Conservation (phyloP, 2,113 vertebrate genomes). For the Danionella cerebrum region DNA sequence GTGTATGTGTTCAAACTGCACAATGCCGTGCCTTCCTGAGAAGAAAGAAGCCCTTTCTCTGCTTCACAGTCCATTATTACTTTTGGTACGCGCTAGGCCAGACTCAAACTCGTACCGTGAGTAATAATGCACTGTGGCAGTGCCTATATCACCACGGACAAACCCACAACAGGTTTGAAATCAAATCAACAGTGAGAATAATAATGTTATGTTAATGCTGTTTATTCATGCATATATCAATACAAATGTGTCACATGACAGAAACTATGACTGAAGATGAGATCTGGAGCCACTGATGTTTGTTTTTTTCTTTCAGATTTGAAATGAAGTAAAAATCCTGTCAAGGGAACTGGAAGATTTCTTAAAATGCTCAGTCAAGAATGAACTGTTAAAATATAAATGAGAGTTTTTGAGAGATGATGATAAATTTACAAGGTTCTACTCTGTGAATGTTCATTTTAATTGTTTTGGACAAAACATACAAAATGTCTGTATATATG, state of each 20-base stretch:
- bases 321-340: background rate
- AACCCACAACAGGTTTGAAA: background rate
- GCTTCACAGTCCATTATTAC: conserved; percentile 81
- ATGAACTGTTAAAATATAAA: too few relatives aligned
- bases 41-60: conserved; percentile 43
- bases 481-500: too few relatives aligned
- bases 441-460: too few relatives aligned
- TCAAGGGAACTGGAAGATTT: background rate
- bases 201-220: too few relatives aligned
- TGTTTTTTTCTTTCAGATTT: background rate
- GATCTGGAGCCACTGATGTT: background rate
- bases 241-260: background rate
- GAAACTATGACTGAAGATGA: background rate
- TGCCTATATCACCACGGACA: conserved; percentile 38
- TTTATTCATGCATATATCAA: too few relatives aligned
- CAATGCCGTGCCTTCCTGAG: background rate
- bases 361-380: background rate
- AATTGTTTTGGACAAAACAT: too few relatives aligned
- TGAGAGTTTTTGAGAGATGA: too few relatives aligned
- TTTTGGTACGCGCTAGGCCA: conserved; percentile 95
- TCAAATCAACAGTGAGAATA: background rate
- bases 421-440: too few relatives aligned
- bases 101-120: conserved; percentile 94
- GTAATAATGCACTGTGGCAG: conserved; percentile 84
- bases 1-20: background rate